These are phyloP conservation scores for Malurus elegans DNA, from an alignment of 2,113 vertebrate species.

Conservation along the genomic window DNA sequence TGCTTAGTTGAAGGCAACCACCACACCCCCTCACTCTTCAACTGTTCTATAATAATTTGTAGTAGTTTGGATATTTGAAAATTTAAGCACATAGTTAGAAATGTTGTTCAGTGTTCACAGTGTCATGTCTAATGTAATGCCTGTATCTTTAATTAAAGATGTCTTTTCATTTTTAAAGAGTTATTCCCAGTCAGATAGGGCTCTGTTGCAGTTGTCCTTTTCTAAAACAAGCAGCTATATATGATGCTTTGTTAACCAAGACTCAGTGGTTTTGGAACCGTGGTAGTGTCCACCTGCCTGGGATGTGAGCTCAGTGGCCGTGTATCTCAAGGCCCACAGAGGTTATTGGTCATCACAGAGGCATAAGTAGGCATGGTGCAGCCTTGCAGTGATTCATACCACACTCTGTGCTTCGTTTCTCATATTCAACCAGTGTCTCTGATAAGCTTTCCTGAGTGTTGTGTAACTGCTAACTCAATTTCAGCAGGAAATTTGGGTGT, in stretches of 20 bases:
- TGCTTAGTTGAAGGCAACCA: background rate
- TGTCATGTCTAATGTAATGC: background rate
- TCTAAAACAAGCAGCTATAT: background rate
- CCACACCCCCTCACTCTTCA: background rate
- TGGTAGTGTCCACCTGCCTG: background rate
- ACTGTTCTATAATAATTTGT: background rate
- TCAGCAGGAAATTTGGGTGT: background rate
- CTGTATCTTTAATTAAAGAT: background rate
- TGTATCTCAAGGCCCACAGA: background rate
- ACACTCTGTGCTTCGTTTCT: background rate
- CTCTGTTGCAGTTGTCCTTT: background rate
- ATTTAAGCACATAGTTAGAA: background rate
- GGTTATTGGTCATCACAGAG: background rate
- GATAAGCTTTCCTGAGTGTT: background rate
- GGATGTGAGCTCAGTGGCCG: background rate
- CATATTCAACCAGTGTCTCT: background rate
- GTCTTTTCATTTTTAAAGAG: background rate
- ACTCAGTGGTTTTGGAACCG: fast-evolving
- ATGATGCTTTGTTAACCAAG: background rate
- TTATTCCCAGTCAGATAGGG: background rate
- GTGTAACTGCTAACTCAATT: background rate
- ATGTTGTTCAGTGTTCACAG: background rate
- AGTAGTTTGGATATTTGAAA: background rate
- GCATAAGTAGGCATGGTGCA: background rate
- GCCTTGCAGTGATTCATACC: background rate